Evolutionary conservation across 2,113 vertebrate species (phyloP).

Genomic region (Riparia riparia): DNA sequence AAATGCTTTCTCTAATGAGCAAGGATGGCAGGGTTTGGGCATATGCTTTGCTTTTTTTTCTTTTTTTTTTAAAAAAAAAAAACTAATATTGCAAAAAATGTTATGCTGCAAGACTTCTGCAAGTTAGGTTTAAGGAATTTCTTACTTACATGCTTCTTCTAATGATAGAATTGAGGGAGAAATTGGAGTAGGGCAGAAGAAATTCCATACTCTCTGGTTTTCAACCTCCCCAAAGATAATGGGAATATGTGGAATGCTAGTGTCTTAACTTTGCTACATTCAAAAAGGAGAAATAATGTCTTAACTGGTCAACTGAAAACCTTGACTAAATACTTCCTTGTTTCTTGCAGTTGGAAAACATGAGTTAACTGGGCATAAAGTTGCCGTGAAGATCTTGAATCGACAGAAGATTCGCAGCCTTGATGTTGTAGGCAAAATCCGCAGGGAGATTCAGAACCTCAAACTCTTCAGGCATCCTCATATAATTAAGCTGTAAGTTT

Average conservation of each 20-base stretch:
- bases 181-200: not conserved
- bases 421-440: slow-evolving; percentile 98
- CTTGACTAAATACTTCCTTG: not conserved
- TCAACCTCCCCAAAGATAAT: not conserved
- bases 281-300: not conserved
- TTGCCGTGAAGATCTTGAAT: slow-evolving; percentile 98
- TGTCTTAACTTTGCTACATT: not conserved
- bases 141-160: not conserved
- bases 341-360: slow-evolving; percentile 90
- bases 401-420: slow-evolving; percentile 98
- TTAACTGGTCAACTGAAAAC: not conserved
- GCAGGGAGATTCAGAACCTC: slow-evolving; percentile 97
- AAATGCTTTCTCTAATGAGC: not conserved
- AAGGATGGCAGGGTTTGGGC: not conserved
- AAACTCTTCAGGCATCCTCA: slow-evolving; percentile 98
- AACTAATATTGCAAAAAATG: not conserved
- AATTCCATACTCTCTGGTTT: not conserved
- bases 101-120: not conserved
- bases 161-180: not conserved
- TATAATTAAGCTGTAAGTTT: slow-evolving; percentile 98
- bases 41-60: not conserved
- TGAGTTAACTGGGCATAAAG: slow-evolving; percentile 96
- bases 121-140: not conserved
- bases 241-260: not conserved
- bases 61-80: not conserved